Percentiles rank a stretch among this genome's conserved stretches.
Evolutionary conservation across 1,140 invertebrate genomes (phyloP).

Genomic region (Conopomorpha cramerella): DNA sequence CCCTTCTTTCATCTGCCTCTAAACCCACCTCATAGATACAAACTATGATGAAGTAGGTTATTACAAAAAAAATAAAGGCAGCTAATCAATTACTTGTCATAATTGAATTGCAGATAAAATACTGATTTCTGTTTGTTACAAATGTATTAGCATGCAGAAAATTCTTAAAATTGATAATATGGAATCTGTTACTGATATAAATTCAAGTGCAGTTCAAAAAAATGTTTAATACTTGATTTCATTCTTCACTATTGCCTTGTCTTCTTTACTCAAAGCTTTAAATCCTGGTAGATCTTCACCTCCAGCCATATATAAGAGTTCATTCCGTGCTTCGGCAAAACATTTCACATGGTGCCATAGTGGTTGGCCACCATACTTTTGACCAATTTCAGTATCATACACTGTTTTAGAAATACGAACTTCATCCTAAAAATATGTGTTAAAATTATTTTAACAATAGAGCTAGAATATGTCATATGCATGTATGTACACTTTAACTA

Average conservation of each 20-base stretch:
- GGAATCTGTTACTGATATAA: conserved; percentile 6
- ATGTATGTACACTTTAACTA: no score
- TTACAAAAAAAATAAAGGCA: no score
- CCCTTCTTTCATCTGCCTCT: no score
- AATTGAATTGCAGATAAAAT: no score
- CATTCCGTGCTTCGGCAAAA: conserved; percentile 78
- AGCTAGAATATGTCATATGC: no score
- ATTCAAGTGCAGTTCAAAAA: no score
- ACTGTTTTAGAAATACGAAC: conserved; percentile 86
- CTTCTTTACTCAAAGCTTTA: conserved; percentile 71
- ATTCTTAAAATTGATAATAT: conserved; percentile 4
- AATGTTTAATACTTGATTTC: conserved; percentile 71
- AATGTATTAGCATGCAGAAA: no score
- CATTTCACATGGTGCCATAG: conserved; percentile 93
- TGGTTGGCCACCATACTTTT: conserved; percentile 78
- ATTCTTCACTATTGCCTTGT: conserved; percentile 71
- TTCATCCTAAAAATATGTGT: conserved; percentile 64
- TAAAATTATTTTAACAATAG: neutral
- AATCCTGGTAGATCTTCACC: conserved; percentile 78
- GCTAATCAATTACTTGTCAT: no score
- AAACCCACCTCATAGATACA: no score
- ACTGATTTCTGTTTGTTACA: no score
- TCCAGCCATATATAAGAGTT: conserved; percentile 75
- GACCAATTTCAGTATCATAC: conserved; percentile 79
- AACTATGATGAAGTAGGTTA: no score